Evolutionary conservation across 2,797 vertebrate species (phyloP), one percentile per base, ranked within the genome.

Genomic region (Poecilia picta): DNA sequence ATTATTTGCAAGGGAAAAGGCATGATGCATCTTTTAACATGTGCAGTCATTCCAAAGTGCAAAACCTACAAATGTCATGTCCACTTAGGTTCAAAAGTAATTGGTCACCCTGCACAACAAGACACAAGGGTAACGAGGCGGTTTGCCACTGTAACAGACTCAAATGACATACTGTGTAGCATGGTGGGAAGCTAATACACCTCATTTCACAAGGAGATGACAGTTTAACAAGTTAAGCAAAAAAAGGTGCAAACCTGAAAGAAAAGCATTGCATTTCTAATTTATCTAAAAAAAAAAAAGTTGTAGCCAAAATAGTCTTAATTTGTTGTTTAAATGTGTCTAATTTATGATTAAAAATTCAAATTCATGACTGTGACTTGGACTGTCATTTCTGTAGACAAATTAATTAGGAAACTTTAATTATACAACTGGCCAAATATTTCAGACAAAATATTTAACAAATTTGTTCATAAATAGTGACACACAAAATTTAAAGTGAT

Each of bases 21-120:
- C 93, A 94, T 92, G 94, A 95, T 95, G 95, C 95, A 96, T 96
- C 95, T 96, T 97, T 95, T 97, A 97, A 98, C 97, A 95, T 96
- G 97, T 97, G 96, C 97, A 97, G 95, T 97, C 97, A 97, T 95
- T 95, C 94, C 95, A 92, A 93, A 95, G 94, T 95, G 94, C 94
- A 95, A 94, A 95, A 92, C 95, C 94, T 96, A 97, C 96, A 97
- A 94, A 97, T 98, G 97, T 96, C 98, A 97, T 89, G 96, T 99
- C 97, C 96, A 97, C 96, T 99, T 96, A 98, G 93, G 94, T 96
- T 99, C 97, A 98, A 96, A 97, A 95, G 96, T 95, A 96, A 94
- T 96, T 98, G 97, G 97, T 97, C 97, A 96, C 96, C 95, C 97
- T 95, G 93, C 94, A 94, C 90, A 95, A 94, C 92, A 93, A 92